Evolutionary conservation across 2,888 invertebrate genomes (phyloP), one percentile per base, ranked within the genome.

Genomic region (Suillia variegata): DNA sequence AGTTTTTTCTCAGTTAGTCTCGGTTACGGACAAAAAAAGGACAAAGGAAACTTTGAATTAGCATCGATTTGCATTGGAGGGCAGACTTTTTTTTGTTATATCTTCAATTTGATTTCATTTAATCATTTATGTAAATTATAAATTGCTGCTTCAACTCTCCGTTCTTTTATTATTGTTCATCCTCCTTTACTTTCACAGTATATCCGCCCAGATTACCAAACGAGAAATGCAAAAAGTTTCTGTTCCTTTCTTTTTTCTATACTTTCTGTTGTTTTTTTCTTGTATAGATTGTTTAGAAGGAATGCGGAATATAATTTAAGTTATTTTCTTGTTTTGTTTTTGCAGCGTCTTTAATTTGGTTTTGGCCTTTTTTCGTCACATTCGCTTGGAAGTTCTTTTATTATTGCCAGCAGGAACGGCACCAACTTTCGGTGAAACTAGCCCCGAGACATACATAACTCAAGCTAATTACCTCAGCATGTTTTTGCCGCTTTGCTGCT

Each of bases 381-480:
- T 42, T 42, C 42, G 47, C 5, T 10, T 18, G 8, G 8, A 20
- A 18, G 21, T 47, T 20, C 47, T 47, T 18, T 4, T 18, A 20
- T 47, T 47, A 47, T 21, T 47, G 18, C 47, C 5, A 20, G 20
- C n/a, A 3, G 6, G 5, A 21, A 20, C 15, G 21, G 18, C n/a
- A 47, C 31, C 15, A 51, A n/a, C 33, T 18, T 51, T 51, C 2
- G 31, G 12, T 24, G 38, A 38, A 51, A 57, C 51, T 52, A 31
- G 33, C 21, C 57, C 33, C 53, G 5, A 21, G 33, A 52, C 53
- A n/a, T n/a, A n/a, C n/a, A 53, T 21, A 52, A 53, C 52, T 53
- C 57, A 58, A 58, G 52, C 57, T 58, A 53, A 58, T 58, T 58
- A 58, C 52, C n/a, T 47, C 47, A 52, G 45, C 15, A 15, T 58